phyloP scores from a whole-genome alignment of 2,113 vertebrate genomes.

The Romanogobio albipinnatus region DNA sequence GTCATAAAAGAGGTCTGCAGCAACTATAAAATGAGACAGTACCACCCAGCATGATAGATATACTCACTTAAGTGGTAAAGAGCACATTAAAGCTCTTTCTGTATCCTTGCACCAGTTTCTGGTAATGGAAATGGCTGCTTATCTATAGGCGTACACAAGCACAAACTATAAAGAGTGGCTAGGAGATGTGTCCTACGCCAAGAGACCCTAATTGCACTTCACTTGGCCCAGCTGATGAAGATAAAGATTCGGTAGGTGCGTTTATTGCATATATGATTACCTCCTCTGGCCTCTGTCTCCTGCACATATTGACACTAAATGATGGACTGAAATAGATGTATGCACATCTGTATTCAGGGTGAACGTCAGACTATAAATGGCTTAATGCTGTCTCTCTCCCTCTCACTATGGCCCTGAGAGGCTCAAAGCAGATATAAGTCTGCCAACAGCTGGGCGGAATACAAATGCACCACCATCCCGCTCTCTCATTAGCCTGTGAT shows the following conservation, averaged over 20 bases:
- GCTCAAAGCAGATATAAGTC: slow-evolving; percentile 26
- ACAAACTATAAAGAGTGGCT: background rate
- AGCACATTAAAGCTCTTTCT: slow-evolving; percentile 41
- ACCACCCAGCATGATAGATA: background rate
- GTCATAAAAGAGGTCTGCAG: slow-evolving; percentile 29
- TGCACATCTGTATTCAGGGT: slow-evolving; percentile 37
- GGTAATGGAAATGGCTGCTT: slow-evolving; percentile 33
- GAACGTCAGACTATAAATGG: slow-evolving; percentile 16
- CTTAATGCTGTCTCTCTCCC: slow-evolving; percentile 37
- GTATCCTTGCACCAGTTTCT: slow-evolving; percentile 24
- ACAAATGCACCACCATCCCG: slow-evolving; percentile 26
- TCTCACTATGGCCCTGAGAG: slow-evolving; percentile 31
- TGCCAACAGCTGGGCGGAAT: slow-evolving; percentile 39
- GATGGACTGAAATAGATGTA: slow-evolving; percentile 54
- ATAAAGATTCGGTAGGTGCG: slow-evolving; percentile 25
- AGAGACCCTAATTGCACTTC: slow-evolving; percentile 40
- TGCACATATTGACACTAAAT: slow-evolving; percentile 56
- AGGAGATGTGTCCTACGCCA: background rate
- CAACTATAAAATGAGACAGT: slow-evolving; percentile 36
- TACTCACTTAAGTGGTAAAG: slow-evolving; percentile 43
- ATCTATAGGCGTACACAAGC: slow-evolving; percentile 1
- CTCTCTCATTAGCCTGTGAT: slow-evolving; percentile 44
- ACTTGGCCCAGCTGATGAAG: background rate
- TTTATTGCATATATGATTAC: slow-evolving; percentile 36
- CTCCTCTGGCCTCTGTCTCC: slow-evolving; percentile 30